These are phyloP conservation scores for Leptoclinus maculatus DNA, from an alignment of 2,797 vertebrate species.

Conservation along the genomic window DNA sequence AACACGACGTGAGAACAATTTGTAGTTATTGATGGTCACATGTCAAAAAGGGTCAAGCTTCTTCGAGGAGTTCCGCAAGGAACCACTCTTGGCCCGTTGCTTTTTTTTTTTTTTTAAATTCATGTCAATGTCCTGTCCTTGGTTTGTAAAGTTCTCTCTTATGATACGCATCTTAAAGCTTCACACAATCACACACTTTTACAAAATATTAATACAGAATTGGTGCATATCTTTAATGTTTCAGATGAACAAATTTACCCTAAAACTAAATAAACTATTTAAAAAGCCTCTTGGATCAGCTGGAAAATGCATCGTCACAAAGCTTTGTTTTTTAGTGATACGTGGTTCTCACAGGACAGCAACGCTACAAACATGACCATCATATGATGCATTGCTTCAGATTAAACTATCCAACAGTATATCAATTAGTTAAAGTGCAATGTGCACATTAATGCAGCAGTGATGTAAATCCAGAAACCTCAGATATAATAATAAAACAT, in stretches of 20 bases:
- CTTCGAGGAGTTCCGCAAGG: not conserved
- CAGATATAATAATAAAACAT: too few relatives aligned
- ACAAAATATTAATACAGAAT: not conserved
- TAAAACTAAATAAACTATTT: not conserved
- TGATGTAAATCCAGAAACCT: too few relatives aligned
- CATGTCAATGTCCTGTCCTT: not conserved
- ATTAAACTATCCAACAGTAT: too few relatives aligned
- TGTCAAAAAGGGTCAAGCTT: not conserved
- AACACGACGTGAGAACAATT: not conserved
- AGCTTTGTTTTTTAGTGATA: not conserved
- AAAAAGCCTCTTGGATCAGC: not conserved
- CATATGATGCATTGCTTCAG: not conserved
- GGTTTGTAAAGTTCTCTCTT: not conserved
- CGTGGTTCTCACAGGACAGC: not conserved
- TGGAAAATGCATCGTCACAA: too few relatives aligned
- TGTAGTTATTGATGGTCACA: not conserved
- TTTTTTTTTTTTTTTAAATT: not conserved
- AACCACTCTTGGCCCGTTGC: not conserved
- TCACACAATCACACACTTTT: not conserved
- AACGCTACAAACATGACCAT: not conserved
- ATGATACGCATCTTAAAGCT: not conserved
- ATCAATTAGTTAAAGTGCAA: too few relatives aligned
- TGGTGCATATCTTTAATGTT: not conserved
- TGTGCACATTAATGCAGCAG: too few relatives aligned
- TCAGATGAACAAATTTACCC: not conserved